Conservation (phyloP, 2,888 invertebrate genomes). For the Polylopha cassiicola region DNA sequence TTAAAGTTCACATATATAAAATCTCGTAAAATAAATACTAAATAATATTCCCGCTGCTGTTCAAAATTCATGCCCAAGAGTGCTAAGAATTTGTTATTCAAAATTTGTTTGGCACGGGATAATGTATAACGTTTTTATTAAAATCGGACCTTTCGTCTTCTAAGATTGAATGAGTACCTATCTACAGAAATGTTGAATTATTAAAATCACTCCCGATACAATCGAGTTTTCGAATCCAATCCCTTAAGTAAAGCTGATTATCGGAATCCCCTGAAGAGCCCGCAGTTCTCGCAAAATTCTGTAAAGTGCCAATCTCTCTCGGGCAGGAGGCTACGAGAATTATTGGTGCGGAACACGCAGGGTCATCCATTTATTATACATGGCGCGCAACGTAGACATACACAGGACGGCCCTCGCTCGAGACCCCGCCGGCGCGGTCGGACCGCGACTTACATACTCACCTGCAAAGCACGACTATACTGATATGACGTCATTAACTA, state of each 20-base stretch:
- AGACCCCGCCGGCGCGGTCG: conserved; percentile 14
- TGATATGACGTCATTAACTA: no score
- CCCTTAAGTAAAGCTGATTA: conserved; percentile 76
- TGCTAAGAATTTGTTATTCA: not conserved
- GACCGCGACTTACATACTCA: conserved; percentile 22
- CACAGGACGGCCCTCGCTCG: conserved; percentile 17
- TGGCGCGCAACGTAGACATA: conserved; percentile 28
- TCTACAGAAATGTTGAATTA: conserved; percentile 65
- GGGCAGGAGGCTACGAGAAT: conserved; percentile 49
- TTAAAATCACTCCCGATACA: conserved; percentile 72
- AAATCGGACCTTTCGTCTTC: conserved; percentile 45
- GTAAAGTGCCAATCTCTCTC: conserved; percentile 68
- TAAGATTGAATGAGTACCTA: conserved; percentile 46
- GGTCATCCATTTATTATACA: conserved; percentile 61
- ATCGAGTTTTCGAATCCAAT: conserved; percentile 71
- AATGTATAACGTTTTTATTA: conserved; percentile 23
- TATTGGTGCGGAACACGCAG: conserved; percentile 56
- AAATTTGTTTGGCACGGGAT: not conserved
- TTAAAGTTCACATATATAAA: no score
- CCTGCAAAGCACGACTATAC: no score
- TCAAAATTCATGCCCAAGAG: not conserved
- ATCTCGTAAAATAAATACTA: no score
- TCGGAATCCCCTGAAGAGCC: conserved; percentile 58
- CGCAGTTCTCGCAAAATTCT: conserved; percentile 56
- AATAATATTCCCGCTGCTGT: no score